Evolutionary conservation across 2,113 vertebrate species (phyloP).

Genomic region (Gorsachius goisagi): DNA sequence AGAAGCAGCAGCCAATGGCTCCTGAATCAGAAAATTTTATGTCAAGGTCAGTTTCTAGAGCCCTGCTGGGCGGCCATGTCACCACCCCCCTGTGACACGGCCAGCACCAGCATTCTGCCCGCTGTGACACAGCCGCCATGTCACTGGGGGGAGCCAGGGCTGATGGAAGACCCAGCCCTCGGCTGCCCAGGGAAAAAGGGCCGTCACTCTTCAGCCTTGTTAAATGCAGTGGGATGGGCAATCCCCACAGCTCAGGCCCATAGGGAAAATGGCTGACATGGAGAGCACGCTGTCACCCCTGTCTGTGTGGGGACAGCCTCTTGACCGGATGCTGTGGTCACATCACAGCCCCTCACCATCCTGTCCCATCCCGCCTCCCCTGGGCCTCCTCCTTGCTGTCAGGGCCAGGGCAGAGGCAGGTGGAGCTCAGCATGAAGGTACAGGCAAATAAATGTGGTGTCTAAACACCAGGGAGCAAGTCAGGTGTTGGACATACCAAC

Average conservation of each 20-base stretch:
- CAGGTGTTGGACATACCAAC: no score
- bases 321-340: no score
- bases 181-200: neutral
- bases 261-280: no score
- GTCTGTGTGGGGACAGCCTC: neutral
- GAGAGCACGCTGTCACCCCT: neutral
- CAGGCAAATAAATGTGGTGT: neutral
- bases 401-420: neutral
- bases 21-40: neutral
- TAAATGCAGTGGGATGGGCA: neutral
- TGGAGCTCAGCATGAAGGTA: neutral
- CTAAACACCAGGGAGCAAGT: neutral
- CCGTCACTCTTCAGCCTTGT: rapidly evolving
- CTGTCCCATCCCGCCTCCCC: neutral
- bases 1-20: neutral
- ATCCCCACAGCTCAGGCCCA: neutral
- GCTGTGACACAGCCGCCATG: rapidly evolving
- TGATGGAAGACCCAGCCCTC: neutral
- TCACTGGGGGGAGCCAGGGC: no score
- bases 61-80: rapidly evolving
- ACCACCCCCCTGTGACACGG: neutral
- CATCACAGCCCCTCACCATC: neutral
- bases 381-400: neutral
- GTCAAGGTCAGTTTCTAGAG: neutral
- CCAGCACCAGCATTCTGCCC: neutral